Evolutionary conservation across 1,140 invertebrate genomes (phyloP), one percentile per base, ranked within the genome.

Genomic region (Battus philenor): DNA sequence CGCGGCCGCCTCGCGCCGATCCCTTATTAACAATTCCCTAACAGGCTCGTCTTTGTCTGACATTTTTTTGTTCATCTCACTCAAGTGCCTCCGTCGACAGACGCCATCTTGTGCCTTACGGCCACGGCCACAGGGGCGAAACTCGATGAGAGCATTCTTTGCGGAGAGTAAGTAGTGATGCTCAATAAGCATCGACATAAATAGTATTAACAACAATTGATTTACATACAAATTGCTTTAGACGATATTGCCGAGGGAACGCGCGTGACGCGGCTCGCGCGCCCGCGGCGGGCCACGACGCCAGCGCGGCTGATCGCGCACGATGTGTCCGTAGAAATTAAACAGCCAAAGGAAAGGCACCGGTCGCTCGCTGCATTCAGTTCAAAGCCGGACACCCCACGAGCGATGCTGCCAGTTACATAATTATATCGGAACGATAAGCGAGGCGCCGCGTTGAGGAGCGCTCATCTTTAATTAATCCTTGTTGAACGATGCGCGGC

Each of bases 151-250:
- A 38, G 43, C 48, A 27, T 52, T 39, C 34, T 22, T 22, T 34
- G 55, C 58, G 54, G 63, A 67, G 72, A 75, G 71, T 79, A 67
- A 77, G 68, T 76, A 76, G 72, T 78, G 60, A 74, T 68, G 71
- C 73, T 76, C 77, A 75, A 80, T 84, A 81, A 84, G 77, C 80
- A 78, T 81, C 70, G 72, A 58, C 80, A 82, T 80, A 82, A 84
- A 84, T 82, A 82, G 78, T 77, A 80, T 84, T 82, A 82, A 84
- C 72, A 82, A 81, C 80, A 79, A 84, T 80, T 78, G 78, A 84
- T 84, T 84, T 82, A 82, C 80, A 84, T 84, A 84, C 78, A 82
- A 82, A 84, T 84, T 80, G 80, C 78, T 84, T 80, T 80, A 84
- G 76, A 82, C 78, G 80, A 80, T 82, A 84, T 84, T 78, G 79